Base-by-base conservation (phyloP, 2,888 invertebrate genomes). In the Plemyria rubiginata region DNA sequence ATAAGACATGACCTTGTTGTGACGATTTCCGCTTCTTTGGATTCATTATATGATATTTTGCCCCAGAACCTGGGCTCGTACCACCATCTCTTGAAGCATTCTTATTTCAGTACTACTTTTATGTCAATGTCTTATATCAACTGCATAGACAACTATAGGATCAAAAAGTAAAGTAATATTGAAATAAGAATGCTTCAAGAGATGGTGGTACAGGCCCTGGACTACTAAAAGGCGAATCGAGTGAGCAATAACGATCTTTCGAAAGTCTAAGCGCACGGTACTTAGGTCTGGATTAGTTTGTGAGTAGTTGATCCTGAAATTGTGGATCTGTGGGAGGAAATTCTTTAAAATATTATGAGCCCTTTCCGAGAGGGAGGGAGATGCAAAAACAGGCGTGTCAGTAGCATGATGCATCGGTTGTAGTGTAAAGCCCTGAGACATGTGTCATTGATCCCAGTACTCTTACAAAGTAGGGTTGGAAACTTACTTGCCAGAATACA, bases 371-470 rank as follows among this genome's bases (percentile, higher is more conserved):
- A 38, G 36, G 36, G 48, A 52, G 29, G 8, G 55, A 56, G 48
- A 56, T 56, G 63, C 63, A 63, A 60, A 56, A 60, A 55, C 51
- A n/a, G 49, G 43, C 36, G 48, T 55, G 59, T 59, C 54, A 63
- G 51, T 54, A 60, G 43, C 60, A 53, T 53, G 55, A 60, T 56
- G 60, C 63, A 56, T 64, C 48, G 36, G 43, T 51, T 50, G 55
- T 59, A 43, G 63, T 53, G 48, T 53, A 55, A 63, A 53, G 62
- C 59, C 59, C 54, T 51, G 59, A 48, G 56, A 48, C 60, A 29
- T 38, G 59, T 63, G 63, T 64, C 63, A 64, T 60, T 60, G 63
- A 59, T 59, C 63, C 60, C 60, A 48, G 46, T 46, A 56, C 56
- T 56, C 46, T 53, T 53, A 49, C 53, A 50, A 63, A 58, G 58